Conservation (phyloP, 2,113 vertebrate genomes). For the Limnothrissa miodon region DNA sequence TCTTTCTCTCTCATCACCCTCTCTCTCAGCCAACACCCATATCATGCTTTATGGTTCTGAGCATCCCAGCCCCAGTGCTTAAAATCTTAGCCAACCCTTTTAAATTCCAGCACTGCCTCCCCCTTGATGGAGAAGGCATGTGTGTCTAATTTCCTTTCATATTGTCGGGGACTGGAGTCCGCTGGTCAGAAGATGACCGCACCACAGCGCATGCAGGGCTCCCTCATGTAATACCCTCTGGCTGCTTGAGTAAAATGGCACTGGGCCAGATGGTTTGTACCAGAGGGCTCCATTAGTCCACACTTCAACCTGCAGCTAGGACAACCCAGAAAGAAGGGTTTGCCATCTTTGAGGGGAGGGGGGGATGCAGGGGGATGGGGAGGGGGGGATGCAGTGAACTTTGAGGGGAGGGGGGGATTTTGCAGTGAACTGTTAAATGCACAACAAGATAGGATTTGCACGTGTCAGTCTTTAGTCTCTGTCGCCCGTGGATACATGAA, state of each 20-base stretch:
- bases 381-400: too few relatives aligned
- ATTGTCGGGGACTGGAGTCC: neutral
- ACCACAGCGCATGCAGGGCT: neutral
- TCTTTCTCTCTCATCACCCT: neutral
- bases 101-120: neutral
- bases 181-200: neutral
- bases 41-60: neutral
- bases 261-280: neutral
- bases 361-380: too few relatives aligned
- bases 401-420: too few relatives aligned
- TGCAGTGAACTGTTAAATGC: slow-evolving; percentile 9
- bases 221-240: neutral
- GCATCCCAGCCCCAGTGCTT: neutral
- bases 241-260: neutral
- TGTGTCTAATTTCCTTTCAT: neutral
- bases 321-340: neutral
- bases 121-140: neutral
- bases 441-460: neutral
- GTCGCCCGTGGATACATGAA: too few relatives aligned
- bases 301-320: neutral
- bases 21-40: neutral
- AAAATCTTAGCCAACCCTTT: neutral
- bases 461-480: neutral
- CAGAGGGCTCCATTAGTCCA: neutral
- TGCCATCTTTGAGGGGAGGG: neutral